Percentiles rank a stretch among this genome's conserved stretches.
Evolutionary conservation across 2,113 vertebrate species (phyloP).

Genomic region (human (Homo sapiens)): DNA sequence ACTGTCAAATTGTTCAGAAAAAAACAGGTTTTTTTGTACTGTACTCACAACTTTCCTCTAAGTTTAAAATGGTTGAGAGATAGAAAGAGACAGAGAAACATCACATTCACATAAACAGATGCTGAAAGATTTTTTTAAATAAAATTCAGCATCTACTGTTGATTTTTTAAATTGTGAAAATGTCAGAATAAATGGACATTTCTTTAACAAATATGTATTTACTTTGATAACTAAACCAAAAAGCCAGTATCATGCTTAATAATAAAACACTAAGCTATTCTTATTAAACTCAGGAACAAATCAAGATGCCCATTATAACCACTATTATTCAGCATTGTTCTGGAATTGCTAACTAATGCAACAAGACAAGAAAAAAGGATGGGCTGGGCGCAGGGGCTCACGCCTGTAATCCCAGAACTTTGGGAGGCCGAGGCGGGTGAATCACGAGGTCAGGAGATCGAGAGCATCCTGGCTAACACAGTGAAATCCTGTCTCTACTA

Average conservation of each 20-base stretch:
- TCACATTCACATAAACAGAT: neutral
- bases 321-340: neutral
- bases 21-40: neutral
- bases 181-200: neutral
- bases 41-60: neutral
- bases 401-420: too few relatives aligned
- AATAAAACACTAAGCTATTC: neutral
- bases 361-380: neutral
- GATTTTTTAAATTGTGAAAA: neutral
- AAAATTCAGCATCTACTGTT: neutral
- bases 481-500: too few relatives aligned
- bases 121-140: neutral
- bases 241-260: neutral
- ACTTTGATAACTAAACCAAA: neutral
- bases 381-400: too few relatives aligned
- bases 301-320: neutral
- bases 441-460: too few relatives aligned
- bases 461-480: too few relatives aligned
- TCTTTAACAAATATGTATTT: neutral
- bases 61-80: neutral
- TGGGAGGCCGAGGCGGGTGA: too few relatives aligned
- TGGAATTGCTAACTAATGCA: neutral
- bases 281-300: neutral
- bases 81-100: neutral
- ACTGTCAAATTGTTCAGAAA: neutral